Percentiles rank a stretch among this genome's conserved stretches.
Conservation (phyloP, 2,888 invertebrate genomes). For the Nysson spinosus region DNA sequence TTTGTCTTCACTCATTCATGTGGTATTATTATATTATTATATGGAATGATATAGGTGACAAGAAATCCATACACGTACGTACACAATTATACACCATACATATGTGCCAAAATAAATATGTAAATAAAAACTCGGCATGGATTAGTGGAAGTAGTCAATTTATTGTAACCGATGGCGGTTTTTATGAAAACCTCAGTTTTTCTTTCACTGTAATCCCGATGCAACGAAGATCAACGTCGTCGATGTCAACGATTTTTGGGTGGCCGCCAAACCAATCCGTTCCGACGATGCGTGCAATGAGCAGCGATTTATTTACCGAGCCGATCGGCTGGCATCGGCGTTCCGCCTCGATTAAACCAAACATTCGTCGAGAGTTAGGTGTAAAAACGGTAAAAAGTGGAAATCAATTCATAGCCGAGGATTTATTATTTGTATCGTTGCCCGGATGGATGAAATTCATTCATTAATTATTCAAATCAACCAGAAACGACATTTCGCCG, state of each 20-base stretch:
- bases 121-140: too few species aligned
- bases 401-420: slow-evolving; percentile 39
- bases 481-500: too few species aligned
- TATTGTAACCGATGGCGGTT: neutral
- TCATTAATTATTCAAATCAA: too few species aligned
- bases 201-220: slow-evolving; percentile 54
- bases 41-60: too few species aligned
- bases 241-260: slow-evolving; percentile 55
- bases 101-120: too few species aligned
- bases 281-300: slow-evolving; percentile 60
- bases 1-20: too few species aligned
- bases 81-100: too few species aligned
- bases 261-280: slow-evolving; percentile 59
- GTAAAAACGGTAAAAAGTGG: slow-evolving; percentile 21
- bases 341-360: slow-evolving; percentile 39
- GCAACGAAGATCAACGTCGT: slow-evolving; percentile 58
- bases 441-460: too few species aligned
- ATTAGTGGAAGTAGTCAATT: too few species aligned
- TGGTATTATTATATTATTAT: too few species aligned
- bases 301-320: slow-evolving; percentile 62
- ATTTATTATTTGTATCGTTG: slow-evolving; percentile 11
- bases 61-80: too few species aligned
- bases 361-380: slow-evolving; percentile 13
- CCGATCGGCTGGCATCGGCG: slow-evolving; percentile 30
- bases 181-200: neutral